Base-by-base conservation (phyloP, 2,797 vertebrate species). In the Mastacembelus armatus region DNA sequence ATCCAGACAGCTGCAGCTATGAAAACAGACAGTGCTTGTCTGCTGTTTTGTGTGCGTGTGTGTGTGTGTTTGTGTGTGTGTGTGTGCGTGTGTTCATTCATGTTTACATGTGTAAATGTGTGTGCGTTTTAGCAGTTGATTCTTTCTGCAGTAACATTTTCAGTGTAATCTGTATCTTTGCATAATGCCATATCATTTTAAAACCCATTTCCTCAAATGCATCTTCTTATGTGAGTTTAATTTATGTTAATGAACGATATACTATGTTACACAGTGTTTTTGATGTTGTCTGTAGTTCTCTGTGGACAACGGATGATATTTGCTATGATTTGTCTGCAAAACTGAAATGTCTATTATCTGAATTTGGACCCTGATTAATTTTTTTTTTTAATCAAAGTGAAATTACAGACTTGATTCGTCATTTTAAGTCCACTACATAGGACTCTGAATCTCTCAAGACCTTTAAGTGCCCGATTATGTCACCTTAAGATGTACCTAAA, bases 1-100 rank as follows among this genome's bases (percentile, higher is more conserved):
- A 19, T 48, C 10, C 40, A 63, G 61, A 88, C 85, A 88, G 85
- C 87, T 89, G 87, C 84, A 89, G 82, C 79, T 76, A 80, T 77
- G 59, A 84, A 85, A 91, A 78, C 83, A 85, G 74, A 78, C n/a
- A 19, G 10, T 60, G 59, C 77, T 62, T 83, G 59, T 74, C 65
- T 77, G 51, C 62, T 38, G 51, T 62, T 80, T 74, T 54, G 24
- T 16, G 12, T 45, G 11, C 15, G 22, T 15, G 4, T 7, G 6
- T 21, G 18, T 51, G 10, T 14, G 14, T 22, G 11, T 38, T 22
- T 63, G 7, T 16, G 1, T 19, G 8, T 65, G 19, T 50, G 4
- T 50, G 10, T 49, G 21, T 29, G 26, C 32, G n/a, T 49, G 24
- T 75, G 56, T 49, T n/a, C n/a, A n/a, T n/a, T n/a, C n/a, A 21